Conservation (phyloP, 2,797 vertebrate species). For the Hozukius guyotensis region DNA sequence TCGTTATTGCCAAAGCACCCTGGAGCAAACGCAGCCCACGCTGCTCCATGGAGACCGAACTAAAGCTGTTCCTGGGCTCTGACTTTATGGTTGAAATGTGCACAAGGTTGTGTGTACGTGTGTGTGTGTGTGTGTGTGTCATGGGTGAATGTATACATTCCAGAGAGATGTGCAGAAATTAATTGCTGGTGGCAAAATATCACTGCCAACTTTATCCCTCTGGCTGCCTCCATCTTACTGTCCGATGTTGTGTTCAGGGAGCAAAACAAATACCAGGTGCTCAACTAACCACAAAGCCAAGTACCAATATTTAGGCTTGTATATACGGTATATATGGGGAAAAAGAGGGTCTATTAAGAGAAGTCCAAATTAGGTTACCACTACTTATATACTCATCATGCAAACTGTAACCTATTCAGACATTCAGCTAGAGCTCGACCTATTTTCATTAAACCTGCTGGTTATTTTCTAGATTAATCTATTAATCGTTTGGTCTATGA, state of each 20-base stretch:
- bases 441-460: not conserved
- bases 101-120: not conserved
- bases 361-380: not conserved
- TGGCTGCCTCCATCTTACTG: conserved; percentile 1
- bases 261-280: not conserved
- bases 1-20: conserved; percentile 19
- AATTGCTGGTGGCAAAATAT: conserved; percentile 41
- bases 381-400: not conserved
- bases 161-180: conserved; percentile 18
- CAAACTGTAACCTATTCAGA: not conserved
- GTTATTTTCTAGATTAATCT: not conserved
- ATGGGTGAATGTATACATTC: not conserved
- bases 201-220: conserved; percentile 16
- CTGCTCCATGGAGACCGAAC: conserved; percentile 10
- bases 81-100: not conserved
- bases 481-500: not conserved
- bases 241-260: not conserved
- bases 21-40: conserved; percentile 15
- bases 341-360: not conserved
- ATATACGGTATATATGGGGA: not conserved
- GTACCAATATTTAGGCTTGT: not conserved
- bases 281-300: not conserved
- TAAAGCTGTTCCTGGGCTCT: not conserved
- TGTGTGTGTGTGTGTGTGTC: not conserved
- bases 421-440: not conserved